phyloP scores from a whole-genome alignment of 2,888 invertebrate genomes.

The Parthenolecanium corni region DNA sequence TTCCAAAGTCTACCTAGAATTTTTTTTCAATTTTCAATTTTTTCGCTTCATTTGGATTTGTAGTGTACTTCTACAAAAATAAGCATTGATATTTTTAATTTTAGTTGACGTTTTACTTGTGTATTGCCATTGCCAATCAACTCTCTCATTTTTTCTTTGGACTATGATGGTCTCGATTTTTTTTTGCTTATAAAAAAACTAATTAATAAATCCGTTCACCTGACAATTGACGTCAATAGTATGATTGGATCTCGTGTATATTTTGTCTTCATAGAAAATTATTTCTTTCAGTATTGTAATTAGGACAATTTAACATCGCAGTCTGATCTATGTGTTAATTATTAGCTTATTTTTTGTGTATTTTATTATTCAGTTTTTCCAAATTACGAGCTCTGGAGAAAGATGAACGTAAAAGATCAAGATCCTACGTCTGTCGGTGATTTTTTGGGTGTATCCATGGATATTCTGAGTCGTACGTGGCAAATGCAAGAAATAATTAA shows the following conservation, averaged over 20 bases:
- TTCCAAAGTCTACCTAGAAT: too few relatives aligned
- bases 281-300: too few relatives aligned
- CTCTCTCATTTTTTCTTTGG: background rate
- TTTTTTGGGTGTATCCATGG: slow-evolving; percentile 68
- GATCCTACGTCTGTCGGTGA: slow-evolving; percentile 74
- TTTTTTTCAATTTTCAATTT: background rate
- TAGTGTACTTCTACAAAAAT: background rate
- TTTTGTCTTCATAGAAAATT: too few relatives aligned
- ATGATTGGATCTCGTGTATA: too few relatives aligned
- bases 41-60: background rate
- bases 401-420: slow-evolving; percentile 63
- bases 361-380: slow-evolving; percentile 46
- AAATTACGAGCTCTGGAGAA: slow-evolving; percentile 66
- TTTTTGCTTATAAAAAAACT: too few relatives aligned
- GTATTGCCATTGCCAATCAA: background rate
- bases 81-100: background rate
- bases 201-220: too few relatives aligned
- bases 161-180: background rate
- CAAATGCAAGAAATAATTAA: slow-evolving; percentile 41
- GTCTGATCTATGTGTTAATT: too few relatives aligned
- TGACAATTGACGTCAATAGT: too few relatives aligned
- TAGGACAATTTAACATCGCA: too few relatives aligned
- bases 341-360: background rate
- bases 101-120: background rate
- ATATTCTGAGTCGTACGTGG: slow-evolving; percentile 52